Evolutionary conservation across 2,888 invertebrate species (phyloP), one percentile per base, ranked within the genome.

Genomic region (Atethmia centrago): DNA sequence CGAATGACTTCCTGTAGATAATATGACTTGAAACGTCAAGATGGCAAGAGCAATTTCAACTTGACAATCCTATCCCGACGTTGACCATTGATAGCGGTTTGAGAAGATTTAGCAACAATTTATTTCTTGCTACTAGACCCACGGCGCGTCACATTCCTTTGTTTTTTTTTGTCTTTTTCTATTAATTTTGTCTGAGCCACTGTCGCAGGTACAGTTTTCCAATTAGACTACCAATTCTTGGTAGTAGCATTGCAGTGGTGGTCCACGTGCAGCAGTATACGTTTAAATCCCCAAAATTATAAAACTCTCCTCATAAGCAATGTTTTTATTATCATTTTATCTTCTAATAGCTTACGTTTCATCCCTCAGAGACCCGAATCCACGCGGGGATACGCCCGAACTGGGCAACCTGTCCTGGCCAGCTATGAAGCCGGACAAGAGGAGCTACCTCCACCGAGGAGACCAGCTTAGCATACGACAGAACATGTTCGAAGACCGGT

Each of bases 401-500:
- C 81, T 92, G 28, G 68, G 86, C 10, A 45, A 63, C 0, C 68
- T 91, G 42, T 36, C 72, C 12, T 94, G 94, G 94, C 94, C 93
- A 2, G 79, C 82, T 36, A 90, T 92, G 90, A 90, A 80, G 36
- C 88, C 92, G 0, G 56, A 80, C 8, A 62, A 84, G 53, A 87
- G 93, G 49, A 86, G 82, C 62, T 94, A 92, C 86, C 88, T 94
- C 7, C 85, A 86, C n/a, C 66, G 93, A 12, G 91, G 84, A 49
- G 80, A 87, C 59, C 64, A 89, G 59, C 86, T 92, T 59, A 77
- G 85, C 0, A 69, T 94, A 7, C 83, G 85, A 0, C 74, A 88
- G 71, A 92, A 93, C 79, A 83, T 94, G 83, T 89, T 89, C 47
- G 93, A 94, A 69, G 90, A 92, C 53, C 80, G 92, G 49, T 91